Conservation (phyloP, 1,140 invertebrate species). For the Polyergus mexicanus region DNA sequence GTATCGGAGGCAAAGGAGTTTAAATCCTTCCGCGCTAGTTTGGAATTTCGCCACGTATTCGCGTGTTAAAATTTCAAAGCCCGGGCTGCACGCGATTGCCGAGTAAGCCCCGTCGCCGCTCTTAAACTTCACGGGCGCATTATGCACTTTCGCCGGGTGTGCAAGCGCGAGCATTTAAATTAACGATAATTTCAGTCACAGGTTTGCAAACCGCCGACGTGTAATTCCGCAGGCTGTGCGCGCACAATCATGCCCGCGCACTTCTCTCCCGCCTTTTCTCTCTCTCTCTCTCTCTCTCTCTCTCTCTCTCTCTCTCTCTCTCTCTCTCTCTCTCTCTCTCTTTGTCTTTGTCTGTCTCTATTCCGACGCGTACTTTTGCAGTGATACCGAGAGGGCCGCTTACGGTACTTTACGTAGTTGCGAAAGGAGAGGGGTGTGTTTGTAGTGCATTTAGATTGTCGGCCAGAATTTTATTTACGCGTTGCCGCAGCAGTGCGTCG, state of each 20-base stretch:
- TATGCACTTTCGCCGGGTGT: slow-evolving; percentile 70
- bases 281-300: background rate
- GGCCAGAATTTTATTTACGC: slow-evolving; percentile 49
- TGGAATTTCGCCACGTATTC: slow-evolving; percentile 76
- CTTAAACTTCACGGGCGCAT: slow-evolving; percentile 69
- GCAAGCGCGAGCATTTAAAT: slow-evolving; percentile 77
- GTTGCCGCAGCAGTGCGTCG: background rate
- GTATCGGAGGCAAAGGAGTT: slow-evolving; percentile 60
- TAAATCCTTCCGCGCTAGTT: slow-evolving; percentile 78
- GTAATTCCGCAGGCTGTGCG: slow-evolving; percentile 56
- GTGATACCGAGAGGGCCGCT: slow-evolving; percentile 46
- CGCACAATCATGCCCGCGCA: slow-evolving; percentile 40
- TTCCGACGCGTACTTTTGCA: slow-evolving; percentile 40
- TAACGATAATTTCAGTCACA: slow-evolving; percentile 72
- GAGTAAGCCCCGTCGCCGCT: slow-evolving; percentile 66
- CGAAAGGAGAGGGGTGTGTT: background rate
- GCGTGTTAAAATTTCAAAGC: slow-evolving; percentile 76
- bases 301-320: background rate
- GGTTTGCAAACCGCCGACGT: slow-evolving; percentile 59
- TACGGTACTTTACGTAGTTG: slow-evolving; percentile 53
- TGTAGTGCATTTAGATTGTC: slow-evolving; percentile 30
- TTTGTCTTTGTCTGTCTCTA: background rate
- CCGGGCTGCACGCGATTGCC: slow-evolving; percentile 52
- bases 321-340: too few species aligned
- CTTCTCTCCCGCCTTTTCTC: too few species aligned